Evolutionary conservation across 92 coral and sea anemone genomes (phyloP).

Genomic region (Bergia sp.): DNA sequence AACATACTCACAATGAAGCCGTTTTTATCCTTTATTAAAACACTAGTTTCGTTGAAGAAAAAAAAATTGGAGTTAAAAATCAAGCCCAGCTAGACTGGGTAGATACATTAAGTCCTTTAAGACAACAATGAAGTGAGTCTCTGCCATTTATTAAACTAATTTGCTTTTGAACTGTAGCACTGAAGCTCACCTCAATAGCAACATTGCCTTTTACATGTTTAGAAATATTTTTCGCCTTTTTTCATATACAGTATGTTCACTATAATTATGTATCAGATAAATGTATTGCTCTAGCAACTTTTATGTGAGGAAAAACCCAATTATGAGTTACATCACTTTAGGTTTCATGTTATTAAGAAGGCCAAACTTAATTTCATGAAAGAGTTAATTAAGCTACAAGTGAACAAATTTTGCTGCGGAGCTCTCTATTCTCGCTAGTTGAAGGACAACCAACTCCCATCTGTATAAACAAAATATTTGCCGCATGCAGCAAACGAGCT

Average conservation of each 20-base stretch:
- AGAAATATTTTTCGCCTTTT: too few relatives aligned
- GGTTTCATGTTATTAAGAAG: not conserved
- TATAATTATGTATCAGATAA: too few relatives aligned
- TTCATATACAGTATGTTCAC: not conserved
- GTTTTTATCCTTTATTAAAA: not conserved
- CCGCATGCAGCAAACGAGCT: constrained; percentile 11
- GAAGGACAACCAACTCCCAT: not conserved
- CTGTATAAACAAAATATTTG: constrained; percentile 14
- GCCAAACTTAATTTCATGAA: not conserved
- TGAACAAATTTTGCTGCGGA: not conserved
- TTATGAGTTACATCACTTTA: too few relatives aligned
- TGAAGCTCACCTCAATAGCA: not conserved
- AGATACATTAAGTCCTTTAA: not conserved
- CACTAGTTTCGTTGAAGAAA: not conserved
- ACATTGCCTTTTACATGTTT: not conserved
- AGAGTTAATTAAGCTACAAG: not conserved
- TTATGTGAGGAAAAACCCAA: too few relatives aligned
- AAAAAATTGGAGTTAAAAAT: too few relatives aligned
- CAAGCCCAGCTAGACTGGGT: not conserved
- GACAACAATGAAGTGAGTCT: not conserved
- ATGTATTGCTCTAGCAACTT: too few relatives aligned
- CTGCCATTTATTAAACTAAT: not conserved
- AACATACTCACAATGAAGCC: not conserved
- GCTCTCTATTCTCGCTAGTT: not conserved
- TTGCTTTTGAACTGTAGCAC: not conserved